These are phyloP conservation scores for Asteroscopus sphinx DNA, from an alignment of 2,888 invertebrate genomes.

Conservation along the genomic window DNA sequence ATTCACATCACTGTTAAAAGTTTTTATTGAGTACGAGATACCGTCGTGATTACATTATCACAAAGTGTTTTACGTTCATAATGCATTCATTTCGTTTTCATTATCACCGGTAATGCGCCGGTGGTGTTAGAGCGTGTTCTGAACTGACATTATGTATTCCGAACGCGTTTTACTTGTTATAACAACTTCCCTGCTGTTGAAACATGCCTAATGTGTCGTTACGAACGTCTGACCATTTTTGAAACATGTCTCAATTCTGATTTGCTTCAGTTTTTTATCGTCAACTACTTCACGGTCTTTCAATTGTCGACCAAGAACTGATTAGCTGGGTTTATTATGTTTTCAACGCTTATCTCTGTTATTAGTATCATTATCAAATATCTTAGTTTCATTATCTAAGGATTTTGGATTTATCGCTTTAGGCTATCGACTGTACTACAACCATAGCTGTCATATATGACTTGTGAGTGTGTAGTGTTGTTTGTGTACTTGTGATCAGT, in stretches of 20 bases:
- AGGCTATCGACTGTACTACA: conserved; percentile 63
- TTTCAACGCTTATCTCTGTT: conserved; percentile 57
- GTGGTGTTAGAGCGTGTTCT: conserved; percentile 70
- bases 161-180: conserved; percentile 77
- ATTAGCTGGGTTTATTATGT: conserved; percentile 50
- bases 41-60: conserved; percentile 61
- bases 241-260: conserved; percentile 64
- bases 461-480: conserved; percentile 58
- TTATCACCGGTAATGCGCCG: conserved; percentile 73
- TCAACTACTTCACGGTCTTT: conserved; percentile 19
- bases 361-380: conserved; percentile 63
- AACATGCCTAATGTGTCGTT: conserved; percentile 70
- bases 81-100: conserved; percentile 77
- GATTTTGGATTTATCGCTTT: conserved; percentile 57
- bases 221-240: conserved; percentile 56
- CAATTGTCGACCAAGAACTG: conserved; percentile 13
- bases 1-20: conserved; percentile 55
- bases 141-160: conserved; percentile 78
- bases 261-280: conserved; percentile 57
- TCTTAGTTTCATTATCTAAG: conserved; percentile 63
- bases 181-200: conserved; percentile 75
- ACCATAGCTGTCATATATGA: conserved; percentile 37
- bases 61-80: conserved; percentile 54
- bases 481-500: conserved; percentile 52
- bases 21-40: conserved; percentile 62